Conservation (phyloP, 64 coral and sea anemone genomes). For the Stichodactyla helianthus region DNA sequence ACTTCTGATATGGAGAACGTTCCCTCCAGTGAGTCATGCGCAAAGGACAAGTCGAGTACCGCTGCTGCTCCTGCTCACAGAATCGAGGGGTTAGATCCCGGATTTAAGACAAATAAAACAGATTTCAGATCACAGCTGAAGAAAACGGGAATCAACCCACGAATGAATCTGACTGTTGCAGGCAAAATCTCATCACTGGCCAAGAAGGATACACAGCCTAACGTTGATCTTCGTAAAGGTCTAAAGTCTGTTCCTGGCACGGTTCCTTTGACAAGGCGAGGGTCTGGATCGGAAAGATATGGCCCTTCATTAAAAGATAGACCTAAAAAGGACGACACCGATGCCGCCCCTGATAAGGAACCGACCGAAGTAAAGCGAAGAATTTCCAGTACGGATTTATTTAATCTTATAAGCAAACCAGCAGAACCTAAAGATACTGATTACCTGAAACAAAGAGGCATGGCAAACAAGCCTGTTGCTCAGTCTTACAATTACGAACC, state of each 20-base stretch:
- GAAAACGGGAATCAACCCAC: slow-evolving; percentile 5
- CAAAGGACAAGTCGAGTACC: neutral
- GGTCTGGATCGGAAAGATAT: neutral
- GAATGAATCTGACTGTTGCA: neutral
- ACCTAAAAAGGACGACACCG: neutral
- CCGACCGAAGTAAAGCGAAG: neutral
- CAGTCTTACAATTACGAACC: slow-evolving; percentile 7
- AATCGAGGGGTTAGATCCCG: neutral
- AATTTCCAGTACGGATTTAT: slow-evolving; percentile 1
- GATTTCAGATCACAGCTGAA: slow-evolving; percentile 14
- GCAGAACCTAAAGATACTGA: neutral
- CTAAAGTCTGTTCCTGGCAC: neutral
- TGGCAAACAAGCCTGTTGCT: neutral
- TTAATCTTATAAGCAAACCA: slow-evolving; percentile 17
- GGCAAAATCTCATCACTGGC: slow-evolving; percentile 6
- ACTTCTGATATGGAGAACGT: neutral
- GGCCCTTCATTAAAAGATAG: neutral
- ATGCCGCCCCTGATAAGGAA: neutral
- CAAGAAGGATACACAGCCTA: neutral
- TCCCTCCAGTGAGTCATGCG: neutral
- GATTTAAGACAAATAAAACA: neutral
- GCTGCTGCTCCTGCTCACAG: neutral
- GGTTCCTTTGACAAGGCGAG: neutral
- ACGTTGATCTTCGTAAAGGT: neutral
- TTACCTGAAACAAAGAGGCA: neutral